Evolutionary conservation across 1,140 invertebrate genomes (phyloP), one percentile per base, ranked within the genome.

Genomic region (Steinernema feltiae): DNA sequence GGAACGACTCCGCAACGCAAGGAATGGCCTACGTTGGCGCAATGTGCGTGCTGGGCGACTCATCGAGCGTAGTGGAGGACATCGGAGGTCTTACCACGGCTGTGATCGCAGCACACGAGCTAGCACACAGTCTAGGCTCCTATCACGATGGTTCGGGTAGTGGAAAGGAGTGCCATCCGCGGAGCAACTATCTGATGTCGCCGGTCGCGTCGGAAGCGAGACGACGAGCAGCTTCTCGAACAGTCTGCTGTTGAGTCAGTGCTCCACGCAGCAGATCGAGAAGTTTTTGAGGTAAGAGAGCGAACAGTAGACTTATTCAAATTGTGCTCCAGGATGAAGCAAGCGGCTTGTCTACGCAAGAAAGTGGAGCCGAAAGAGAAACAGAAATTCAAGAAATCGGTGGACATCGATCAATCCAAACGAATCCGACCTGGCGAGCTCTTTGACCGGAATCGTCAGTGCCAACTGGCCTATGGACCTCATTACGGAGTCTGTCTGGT

Each of bases 11-110:
- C n/a, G 76, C 83, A 1, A 84, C 83, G 29, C 83, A 84, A 77
- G 83, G 83, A 72, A 83, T 84, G 78, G 83, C 84, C 0, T 84
- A 85, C 53, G 83, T 84, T 29, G 76, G 83, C 30, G 79, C 81
- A 7, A 85, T 85, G 69, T 83, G 82, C 41, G 69, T 76, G 27
- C 73, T 72, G 18, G 32, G 70, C 1, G 82, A 85, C 30, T 79
- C 80, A 1, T 78, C 76, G 46, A 78, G 76, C 48, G 82, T 84
- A 7, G 83, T 84, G 17, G 83, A 84, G 78, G 83, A 84, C 71
- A 77, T 84, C 41, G 83, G 83, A 12, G 83, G 82, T 15, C 72
- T 82, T 17, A 76, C 78, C 1, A 84, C 83, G 17, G 82, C 83
- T 27, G 72, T 77, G 7, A 82, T 84, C 48, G 82, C 84, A 17